Evolutionary conservation across 2,888 invertebrate species (phyloP), one percentile per base, ranked within the genome.

Genomic region (Clusia tigrina): DNA sequence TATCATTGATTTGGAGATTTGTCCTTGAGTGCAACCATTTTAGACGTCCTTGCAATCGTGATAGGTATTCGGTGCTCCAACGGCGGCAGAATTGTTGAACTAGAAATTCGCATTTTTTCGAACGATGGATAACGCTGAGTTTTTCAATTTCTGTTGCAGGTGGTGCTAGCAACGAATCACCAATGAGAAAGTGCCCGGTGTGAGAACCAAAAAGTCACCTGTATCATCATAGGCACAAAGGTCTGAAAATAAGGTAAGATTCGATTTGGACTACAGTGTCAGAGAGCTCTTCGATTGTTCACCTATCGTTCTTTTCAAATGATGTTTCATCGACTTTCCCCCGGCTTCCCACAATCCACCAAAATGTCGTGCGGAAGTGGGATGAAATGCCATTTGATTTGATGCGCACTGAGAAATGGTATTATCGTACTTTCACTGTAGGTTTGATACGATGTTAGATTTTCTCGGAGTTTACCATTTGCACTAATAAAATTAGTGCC

Each of bases 171-270:
- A 68, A 17, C 2, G 66, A 59, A n/a, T 66, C 65, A 10, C 62
- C 65, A 22, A 67, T 60, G 18, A 68, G 53, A 46, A 65, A 67
- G 15, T 64, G 62, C 1, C 64, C 20, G 64, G 58, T 9, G 67
- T 62, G 46, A 67, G 37, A 6, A 63, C 37, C 32, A 58, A 56
- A 17, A 54, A 26, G 18, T 61, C 60, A 2, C 37, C 24, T 10
- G 46, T 32, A 26, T 60, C 54, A 3, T 38, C 20, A 2, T 54
- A 18, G n/a, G 32, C 58, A 58, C 46, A 58, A 17, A 3, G 51
- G 55, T 23, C 55, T n/a, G 24, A 48, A 60, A 18, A 54, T 60
- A 2, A 48, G 26, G 48, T 54, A 60, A 2, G 32, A 60, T 12
- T 60, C 48, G 48, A 60, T 46, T 60, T 48, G 54, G 10, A 32